A percentile compares a stretch with the other conserved stretches of the same genome.
phyloP scores from a whole-genome alignment of 2,888 invertebrate genomes.

The Elegia similella region DNA sequence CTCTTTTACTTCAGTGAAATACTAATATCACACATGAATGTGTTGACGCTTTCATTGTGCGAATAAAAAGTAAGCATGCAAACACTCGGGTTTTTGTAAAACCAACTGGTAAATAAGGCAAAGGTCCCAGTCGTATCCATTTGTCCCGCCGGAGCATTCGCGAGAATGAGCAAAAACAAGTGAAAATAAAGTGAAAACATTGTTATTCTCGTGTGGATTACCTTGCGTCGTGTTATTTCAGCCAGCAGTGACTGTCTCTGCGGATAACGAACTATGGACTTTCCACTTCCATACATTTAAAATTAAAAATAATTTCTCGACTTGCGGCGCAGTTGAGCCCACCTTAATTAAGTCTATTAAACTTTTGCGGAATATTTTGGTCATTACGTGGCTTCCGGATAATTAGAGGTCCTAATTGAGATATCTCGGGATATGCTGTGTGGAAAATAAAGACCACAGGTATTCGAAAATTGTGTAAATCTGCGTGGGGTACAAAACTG shows the following conservation, averaged over 20 bases:
- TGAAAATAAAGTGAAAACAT: slow-evolving; percentile 74
- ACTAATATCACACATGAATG: too few species aligned
- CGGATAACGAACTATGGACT: slow-evolving; percentile 54
- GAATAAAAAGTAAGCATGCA: slow-evolving; percentile 35
- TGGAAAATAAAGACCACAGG: neutral
- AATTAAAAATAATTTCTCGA: slow-evolving; percentile 51
- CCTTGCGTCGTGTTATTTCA: slow-evolving; percentile 56
- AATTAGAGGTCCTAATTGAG: slow-evolving; percentile 13
- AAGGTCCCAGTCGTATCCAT: slow-evolving; percentile 59
- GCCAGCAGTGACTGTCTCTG: slow-evolving; percentile 40
- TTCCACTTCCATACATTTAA: slow-evolving; percentile 46
- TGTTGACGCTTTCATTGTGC: neutral
- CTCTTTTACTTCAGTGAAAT: too few species aligned
- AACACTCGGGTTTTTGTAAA: slow-evolving; percentile 41
- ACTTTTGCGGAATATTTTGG: slow-evolving; percentile 33
- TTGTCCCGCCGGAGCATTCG: slow-evolving; percentile 59
- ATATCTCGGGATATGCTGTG: slow-evolving; percentile 13
- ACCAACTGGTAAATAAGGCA: slow-evolving; percentile 56
- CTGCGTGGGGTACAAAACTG: too few species aligned
- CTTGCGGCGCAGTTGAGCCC: slow-evolving; percentile 32
- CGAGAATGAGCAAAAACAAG: slow-evolving; percentile 68
- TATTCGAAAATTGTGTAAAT: neutral
- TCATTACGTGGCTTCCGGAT: slow-evolving; percentile 6
- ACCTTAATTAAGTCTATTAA: slow-evolving; percentile 53
- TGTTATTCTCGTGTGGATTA: slow-evolving; percentile 73